phyloP scores from a whole-genome alignment of 1,140 invertebrate species.

The Oscheius sp. region DNA sequence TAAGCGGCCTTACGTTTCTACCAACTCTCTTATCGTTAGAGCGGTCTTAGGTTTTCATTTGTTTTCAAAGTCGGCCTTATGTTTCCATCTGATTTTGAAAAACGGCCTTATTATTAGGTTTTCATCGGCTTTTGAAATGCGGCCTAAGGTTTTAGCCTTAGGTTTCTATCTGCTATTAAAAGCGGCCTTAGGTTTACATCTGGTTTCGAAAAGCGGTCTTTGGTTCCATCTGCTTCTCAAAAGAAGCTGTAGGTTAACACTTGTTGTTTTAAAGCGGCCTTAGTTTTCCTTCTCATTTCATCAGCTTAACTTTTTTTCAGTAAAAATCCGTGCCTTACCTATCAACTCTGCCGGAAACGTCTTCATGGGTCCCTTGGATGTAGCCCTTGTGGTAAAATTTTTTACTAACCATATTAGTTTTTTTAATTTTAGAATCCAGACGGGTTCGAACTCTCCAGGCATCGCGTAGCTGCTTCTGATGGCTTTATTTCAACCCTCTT shows the following conservation, averaged over 20 bases:
- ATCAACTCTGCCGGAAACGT: slow-evolving; percentile 1
- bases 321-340: slow-evolving; percentile 20
- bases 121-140: slow-evolving; percentile 11
- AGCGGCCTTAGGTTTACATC: too few species aligned
- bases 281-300: background rate
- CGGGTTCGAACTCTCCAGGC: slow-evolving; percentile 14
- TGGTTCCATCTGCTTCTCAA: too few species aligned
- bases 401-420: background rate
- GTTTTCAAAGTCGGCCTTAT: background rate
- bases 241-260: too few species aligned
- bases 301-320: slow-evolving; percentile 3
- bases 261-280: background rate
- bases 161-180: too few species aligned
- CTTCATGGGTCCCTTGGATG: slow-evolving; percentile 14
- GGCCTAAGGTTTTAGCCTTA: too few species aligned
- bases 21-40: background rate
- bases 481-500: slow-evolving; percentile 7
- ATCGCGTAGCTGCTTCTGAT: background rate
- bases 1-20: too few species aligned
- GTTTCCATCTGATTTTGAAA: background rate
- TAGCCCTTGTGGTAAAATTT: slow-evolving; percentile 20
- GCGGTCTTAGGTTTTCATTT: slow-evolving; percentile 7
- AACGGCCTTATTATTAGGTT: slow-evolving; percentile 19
- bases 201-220: slow-evolving; percentile 7
- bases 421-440: slow-evolving; percentile 30